Conservation (phyloP, 2,888 invertebrate species). For the Chironomus tentans region DNA sequence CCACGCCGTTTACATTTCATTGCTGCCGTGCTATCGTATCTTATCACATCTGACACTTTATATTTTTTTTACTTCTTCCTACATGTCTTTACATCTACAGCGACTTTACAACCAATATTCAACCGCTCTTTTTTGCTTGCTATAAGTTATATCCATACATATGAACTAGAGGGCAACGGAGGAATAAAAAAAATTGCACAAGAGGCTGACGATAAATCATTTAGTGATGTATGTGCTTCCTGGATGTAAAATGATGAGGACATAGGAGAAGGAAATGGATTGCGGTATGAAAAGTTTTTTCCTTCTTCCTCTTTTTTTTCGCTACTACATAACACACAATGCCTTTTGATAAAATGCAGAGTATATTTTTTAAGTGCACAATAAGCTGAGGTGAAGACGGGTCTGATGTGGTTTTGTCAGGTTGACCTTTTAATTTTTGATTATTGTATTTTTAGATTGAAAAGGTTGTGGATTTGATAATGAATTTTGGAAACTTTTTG, state of each 20-base stretch:
- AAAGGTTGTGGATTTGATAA: not conserved
- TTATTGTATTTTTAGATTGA: too few species aligned
- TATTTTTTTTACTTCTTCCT: not conserved
- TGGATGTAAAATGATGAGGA: not conserved
- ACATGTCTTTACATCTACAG: not conserved
- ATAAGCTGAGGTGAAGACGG: too few species aligned
- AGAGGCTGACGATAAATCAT: not conserved
- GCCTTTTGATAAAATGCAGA: too few species aligned
- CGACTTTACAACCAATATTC: not conserved
- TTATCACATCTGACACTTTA: not conserved
- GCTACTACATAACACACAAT: too few species aligned
- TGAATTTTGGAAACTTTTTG: not conserved
- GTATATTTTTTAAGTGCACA: too few species aligned
- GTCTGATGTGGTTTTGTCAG: too few species aligned
- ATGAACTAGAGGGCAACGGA: not conserved
- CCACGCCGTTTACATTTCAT: not conserved
- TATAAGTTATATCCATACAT: not conserved
- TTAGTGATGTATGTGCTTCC: constrained; percentile 1
- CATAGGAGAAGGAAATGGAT: not conserved
- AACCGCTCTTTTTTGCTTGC: not conserved
- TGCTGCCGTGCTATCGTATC: not conserved
- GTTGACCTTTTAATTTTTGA: too few species aligned
- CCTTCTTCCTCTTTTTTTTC: not conserved
- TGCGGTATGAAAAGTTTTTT: not conserved
- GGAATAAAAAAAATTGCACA: not conserved